phyloP scores from a whole-genome alignment of 2,113 vertebrate genomes.

The Ailurus styani region DNA sequence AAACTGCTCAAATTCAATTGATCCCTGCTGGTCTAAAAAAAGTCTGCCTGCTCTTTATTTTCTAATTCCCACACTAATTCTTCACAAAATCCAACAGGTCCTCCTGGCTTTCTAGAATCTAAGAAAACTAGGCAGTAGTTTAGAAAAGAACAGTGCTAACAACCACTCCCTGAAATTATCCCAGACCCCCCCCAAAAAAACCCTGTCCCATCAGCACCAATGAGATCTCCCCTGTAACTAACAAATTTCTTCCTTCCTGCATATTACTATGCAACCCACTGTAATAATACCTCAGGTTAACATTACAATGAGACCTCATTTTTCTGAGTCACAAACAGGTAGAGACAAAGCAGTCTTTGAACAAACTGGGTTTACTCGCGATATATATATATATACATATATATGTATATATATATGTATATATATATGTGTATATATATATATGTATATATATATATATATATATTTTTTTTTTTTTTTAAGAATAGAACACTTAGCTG shows the following conservation, averaged over 20 bases:
- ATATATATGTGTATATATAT: no score
- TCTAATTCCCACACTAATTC: neutral
- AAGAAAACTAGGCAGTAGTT: neutral
- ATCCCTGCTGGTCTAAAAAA: constrained; percentile 42
- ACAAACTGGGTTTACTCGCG: neutral
- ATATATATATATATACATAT: neutral
- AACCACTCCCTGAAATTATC: neutral
- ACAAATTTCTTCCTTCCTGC: neutral
- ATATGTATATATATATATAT: no score
- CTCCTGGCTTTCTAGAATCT: neutral
- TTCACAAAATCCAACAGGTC: constrained; percentile 30
- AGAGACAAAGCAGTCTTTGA: neutral
- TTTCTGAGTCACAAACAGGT: constrained; percentile 21
- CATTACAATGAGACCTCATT: neutral
- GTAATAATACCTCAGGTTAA: neutral
- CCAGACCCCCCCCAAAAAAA: neutral
- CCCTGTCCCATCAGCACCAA: neutral
- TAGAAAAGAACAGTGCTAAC: neutral
- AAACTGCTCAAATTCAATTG: constrained; percentile 54
- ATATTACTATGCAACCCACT: neutral
- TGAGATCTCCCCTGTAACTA: neutral
- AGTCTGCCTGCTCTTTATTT: neutral
- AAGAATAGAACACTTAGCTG: neutral
- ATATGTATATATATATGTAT: no score
- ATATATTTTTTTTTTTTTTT: neutral